Evolutionary conservation across 2,888 invertebrate genomes (phyloP), one percentile per base, ranked within the genome.

Genomic region (Eudasyphora cyanicolor): DNA sequence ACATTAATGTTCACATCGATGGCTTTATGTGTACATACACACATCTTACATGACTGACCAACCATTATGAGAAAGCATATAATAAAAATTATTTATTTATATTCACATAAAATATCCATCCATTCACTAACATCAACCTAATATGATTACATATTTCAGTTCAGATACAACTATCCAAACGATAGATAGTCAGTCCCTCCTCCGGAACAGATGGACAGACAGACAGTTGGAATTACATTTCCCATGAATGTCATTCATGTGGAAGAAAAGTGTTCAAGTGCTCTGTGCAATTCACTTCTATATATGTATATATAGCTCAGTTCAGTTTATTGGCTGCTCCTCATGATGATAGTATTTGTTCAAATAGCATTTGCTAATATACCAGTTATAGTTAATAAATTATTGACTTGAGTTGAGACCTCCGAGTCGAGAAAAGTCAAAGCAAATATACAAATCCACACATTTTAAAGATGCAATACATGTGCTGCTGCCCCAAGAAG

Each of bases 351-450:
- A 38, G 35, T 19, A 38, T 35, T 64, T 21, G 64, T 19, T 64
- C 35, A 35, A 35, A 32, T 35, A 62, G 62, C 62, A 62, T 62
- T 62, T 62, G 29, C 3, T n/a, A 32, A 32, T 32, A 29, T 57
- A 19, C 24, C n/a, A 62, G 29, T 62, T 32, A n/a, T 64, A 21
- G 64, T 76, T 60, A 57, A 81, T 80, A 78, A 76, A 76, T 84
- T 81, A 76, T 78, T 78, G 78, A 76, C 75, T 67, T 78, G 71
- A 76, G 71, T 81, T 84, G 75, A 84, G 76, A 81, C 78, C 70
- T 83, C 10, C 38, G 75, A 75, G 77, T 83, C 64, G 74, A 83
- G 57, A 54, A 67, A 80, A 84, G 71, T 77, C 80, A 80, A 57
- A 75, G 57, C 77, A 71, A 71, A 84, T 77, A 78, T 80, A 76